Evolutionary conservation across 64 coral and sea anemone species (phyloP).

Genomic region (Pocillopora verrucosa): DNA sequence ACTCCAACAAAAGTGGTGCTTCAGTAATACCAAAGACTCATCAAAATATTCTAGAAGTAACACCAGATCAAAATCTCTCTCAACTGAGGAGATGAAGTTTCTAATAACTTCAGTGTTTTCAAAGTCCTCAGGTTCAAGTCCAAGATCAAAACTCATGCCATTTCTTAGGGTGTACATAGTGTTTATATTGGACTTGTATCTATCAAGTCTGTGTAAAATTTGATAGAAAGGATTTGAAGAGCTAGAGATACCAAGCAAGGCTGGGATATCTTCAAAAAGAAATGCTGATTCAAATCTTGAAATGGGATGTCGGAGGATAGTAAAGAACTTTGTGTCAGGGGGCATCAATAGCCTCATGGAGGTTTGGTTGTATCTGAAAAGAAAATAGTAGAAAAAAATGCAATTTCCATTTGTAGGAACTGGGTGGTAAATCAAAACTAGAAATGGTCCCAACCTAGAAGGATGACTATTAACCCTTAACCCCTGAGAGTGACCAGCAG

Average conservation of each 20-base stretch:
- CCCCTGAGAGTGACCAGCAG: too few relatives aligned
- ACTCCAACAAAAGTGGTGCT: slow-evolving; percentile 56
- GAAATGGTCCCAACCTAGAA: too few relatives aligned
- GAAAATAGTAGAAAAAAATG: neutral
- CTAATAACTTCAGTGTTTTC: slow-evolving; percentile 6
- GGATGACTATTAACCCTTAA: too few relatives aligned
- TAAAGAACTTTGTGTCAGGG: slow-evolving; percentile 48
- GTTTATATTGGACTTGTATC: slow-evolving; percentile 27
- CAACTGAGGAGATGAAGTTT: slow-evolving; percentile 35
- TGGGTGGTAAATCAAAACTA: too few relatives aligned
- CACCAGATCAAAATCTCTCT: slow-evolving; percentile 59
- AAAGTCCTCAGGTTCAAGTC: slow-evolving; percentile 53
- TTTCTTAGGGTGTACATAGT: slow-evolving; percentile 41
- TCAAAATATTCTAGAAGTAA: slow-evolving; percentile 61
- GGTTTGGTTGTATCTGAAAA: slow-evolving; percentile 46
- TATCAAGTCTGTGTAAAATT: slow-evolving; percentile 36
- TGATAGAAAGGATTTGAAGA: slow-evolving; percentile 34
- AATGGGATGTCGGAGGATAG: slow-evolving; percentile 59
- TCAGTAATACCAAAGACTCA: slow-evolving; percentile 54
- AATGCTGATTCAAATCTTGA: slow-evolving; percentile 64
- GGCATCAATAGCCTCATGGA: slow-evolving; percentile 58
- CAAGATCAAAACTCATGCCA: neutral
- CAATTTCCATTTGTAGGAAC: too few relatives aligned
- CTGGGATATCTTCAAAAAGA: slow-evolving; percentile 48
- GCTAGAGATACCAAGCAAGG: slow-evolving; percentile 47